These are phyloP conservation scores for Eupeodes latifasciatus DNA, from an alignment of 2,888 invertebrate genomes.

Conservation along the genomic window DNA sequence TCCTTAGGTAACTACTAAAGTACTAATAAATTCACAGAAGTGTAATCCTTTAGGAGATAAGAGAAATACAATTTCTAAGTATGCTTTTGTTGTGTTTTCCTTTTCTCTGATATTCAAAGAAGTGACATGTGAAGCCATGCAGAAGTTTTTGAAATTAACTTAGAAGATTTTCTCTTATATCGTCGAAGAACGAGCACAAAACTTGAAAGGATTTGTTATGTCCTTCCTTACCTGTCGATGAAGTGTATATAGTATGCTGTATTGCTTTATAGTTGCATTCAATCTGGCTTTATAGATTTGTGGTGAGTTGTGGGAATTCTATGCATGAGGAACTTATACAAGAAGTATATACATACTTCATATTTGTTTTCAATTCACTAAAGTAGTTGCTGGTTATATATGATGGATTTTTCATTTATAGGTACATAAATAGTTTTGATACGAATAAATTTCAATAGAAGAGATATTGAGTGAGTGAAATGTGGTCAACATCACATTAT, in stretches of 20 bases:
- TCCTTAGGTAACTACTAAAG: neutral
- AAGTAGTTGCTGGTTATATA: neutral
- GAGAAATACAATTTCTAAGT: neutral
- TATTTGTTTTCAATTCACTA: neutral
- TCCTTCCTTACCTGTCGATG: constrained; percentile 10
- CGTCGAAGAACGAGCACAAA: neutral
- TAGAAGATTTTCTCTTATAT: neutral
- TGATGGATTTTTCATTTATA: neutral
- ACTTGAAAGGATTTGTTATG: constrained; percentile 23
- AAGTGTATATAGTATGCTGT: neutral
- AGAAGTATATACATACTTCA: neutral
- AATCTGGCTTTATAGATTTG: constrained; percentile 1
- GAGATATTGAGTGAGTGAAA: no score
- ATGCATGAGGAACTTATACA: neutral
- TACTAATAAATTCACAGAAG: constrained; percentile 1
- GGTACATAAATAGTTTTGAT: no score
- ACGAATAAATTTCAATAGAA: no score
- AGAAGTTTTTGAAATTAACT: constrained; percentile 30
- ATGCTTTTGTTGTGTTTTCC: neutral
- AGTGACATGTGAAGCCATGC: constrained; percentile 29
- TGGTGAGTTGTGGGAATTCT: neutral
- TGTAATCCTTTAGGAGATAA: neutral
- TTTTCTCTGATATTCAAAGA: constrained; percentile 7
- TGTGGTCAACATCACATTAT: no score
- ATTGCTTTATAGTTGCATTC: constrained; percentile 1